Conservation (phyloP, 2,888 invertebrate genomes). For the Drosophila anomelani region DNA sequence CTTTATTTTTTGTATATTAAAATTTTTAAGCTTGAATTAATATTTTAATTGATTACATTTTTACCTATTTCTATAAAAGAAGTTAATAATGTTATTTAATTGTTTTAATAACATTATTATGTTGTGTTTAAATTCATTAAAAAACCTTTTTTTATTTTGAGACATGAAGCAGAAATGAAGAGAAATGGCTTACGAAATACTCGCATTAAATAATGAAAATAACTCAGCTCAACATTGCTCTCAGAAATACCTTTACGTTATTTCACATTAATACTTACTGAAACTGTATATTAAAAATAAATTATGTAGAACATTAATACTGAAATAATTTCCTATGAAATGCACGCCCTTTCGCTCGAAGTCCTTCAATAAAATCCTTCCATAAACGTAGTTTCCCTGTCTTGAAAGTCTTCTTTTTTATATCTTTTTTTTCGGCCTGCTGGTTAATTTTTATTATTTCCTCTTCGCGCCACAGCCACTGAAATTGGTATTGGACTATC, state of each 20-base stretch:
- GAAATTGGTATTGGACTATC: constrained; percentile 59
- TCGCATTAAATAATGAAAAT: neutral
- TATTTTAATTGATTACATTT: neutral
- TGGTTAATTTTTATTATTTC: constrained; percentile 73
- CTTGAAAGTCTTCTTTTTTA: constrained; percentile 10
- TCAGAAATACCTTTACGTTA: neutral
- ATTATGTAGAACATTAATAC: neutral
- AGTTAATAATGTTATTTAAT: no score
- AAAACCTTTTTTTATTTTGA: no score
- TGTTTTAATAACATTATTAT: neutral
- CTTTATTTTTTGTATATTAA: no score
- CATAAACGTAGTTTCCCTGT: constrained; percentile 55
- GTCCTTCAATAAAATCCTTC: constrained; percentile 19
- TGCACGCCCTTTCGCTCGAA: neutral
- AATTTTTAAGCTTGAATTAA: no score
- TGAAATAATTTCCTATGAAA: constrained; percentile 6
- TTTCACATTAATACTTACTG: neutral
- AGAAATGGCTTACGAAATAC: neutral
- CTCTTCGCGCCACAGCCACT: constrained; percentile 51
- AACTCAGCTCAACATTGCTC: neutral
- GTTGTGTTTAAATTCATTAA: neutral
- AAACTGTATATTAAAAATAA: neutral
- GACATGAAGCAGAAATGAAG: no score
- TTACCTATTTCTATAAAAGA: no score
- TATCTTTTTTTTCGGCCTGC: constrained; percentile 34